Evolutionary conservation across 2,797 vertebrate species (phyloP).

Genomic region (Craterocephalus amniculus): DNA sequence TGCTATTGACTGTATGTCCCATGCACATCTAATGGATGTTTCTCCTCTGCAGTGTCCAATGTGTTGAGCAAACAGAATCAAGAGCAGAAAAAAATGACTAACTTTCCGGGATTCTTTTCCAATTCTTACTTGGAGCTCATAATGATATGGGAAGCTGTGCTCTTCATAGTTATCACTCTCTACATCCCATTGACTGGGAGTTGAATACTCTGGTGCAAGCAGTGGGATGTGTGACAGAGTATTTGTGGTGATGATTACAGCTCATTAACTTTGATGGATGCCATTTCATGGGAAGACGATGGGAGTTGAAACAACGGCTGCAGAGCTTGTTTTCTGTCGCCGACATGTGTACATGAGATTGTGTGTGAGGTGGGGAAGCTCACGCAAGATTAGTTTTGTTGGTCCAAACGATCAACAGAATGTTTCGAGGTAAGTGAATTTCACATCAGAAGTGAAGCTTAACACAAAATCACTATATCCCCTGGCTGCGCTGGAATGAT

Average conservation of each 20-base stretch:
- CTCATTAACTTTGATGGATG: constrained; percentile 82
- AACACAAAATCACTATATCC: constrained; percentile 21
- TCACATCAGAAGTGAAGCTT: constrained; percentile 47
- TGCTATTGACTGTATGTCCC: constrained; percentile 49
- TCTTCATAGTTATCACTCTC: constrained; percentile 67
- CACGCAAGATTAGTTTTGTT: constrained; percentile 56
- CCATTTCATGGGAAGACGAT: constrained; percentile 63
- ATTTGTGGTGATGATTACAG: constrained; percentile 79
- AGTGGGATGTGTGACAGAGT: constrained; percentile 70
- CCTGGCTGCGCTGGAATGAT: constrained; percentile 22
- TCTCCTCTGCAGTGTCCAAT: constrained; percentile 34
- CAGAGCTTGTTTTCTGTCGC: constrained; percentile 61
- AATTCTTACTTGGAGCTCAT: constrained; percentile 46
- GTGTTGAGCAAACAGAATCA: constrained; percentile 26
- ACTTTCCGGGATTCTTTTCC: constrained; percentile 44
- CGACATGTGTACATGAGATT: constrained; percentile 43
- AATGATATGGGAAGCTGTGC: constrained; percentile 70
- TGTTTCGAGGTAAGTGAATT: constrained; percentile 68
- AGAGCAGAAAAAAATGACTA: constrained; percentile 26
- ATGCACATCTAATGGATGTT: constrained; percentile 39
- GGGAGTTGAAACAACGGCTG: constrained; percentile 43
- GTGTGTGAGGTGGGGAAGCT: constrained; percentile 33
- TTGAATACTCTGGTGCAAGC: constrained; percentile 72
- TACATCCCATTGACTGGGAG: constrained; percentile 76
- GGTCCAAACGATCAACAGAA: constrained; percentile 44